A percentile compares a stretch with the other conserved stretches of the same genome.
phyloP scores from a whole-genome alignment of 2,797 vertebrate species.

The Phyllotis vaccarum region DNA sequence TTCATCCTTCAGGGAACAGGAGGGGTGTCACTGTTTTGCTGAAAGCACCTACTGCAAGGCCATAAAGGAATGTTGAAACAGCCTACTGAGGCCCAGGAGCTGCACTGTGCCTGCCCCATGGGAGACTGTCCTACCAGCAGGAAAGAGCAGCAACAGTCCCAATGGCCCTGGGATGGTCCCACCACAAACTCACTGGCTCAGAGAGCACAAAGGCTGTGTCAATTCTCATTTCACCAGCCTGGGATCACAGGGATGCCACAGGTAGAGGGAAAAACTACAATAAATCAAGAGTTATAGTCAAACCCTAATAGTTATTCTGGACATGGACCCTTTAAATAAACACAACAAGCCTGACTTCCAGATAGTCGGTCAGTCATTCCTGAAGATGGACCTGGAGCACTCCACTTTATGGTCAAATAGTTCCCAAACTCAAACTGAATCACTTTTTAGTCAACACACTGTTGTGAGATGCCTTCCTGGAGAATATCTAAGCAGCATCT shows the following conservation, averaged over 20 bases:
- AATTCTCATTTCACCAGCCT: neutral
- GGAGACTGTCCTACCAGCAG: too few species aligned
- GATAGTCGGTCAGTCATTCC: neutral
- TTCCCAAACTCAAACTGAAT: conserved; percentile 4
- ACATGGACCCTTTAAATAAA: neutral
- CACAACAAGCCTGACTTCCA: neutral
- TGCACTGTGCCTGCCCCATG: neutral
- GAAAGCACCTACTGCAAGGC: too few species aligned
- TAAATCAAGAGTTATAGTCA: neutral
- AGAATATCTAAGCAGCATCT: neutral
- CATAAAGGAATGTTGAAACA: neutral
- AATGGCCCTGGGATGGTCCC: neutral
- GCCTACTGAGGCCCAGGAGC: neutral
- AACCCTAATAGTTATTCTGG: neutral
- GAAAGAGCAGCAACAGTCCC: neutral
- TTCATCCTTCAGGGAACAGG: neutral
- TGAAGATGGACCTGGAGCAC: neutral
- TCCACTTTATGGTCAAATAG: neutral
- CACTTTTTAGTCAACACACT: neutral
- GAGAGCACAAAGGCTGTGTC: neutral
- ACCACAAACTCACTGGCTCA: neutral
- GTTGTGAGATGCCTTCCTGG: neutral
- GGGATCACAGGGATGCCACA: neutral
- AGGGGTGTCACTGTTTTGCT: neutral
- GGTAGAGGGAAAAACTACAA: conserved; percentile 29